phyloP scores from a whole-genome alignment of 2,113 vertebrate species.

The Mesocricetus auratus region DNA sequence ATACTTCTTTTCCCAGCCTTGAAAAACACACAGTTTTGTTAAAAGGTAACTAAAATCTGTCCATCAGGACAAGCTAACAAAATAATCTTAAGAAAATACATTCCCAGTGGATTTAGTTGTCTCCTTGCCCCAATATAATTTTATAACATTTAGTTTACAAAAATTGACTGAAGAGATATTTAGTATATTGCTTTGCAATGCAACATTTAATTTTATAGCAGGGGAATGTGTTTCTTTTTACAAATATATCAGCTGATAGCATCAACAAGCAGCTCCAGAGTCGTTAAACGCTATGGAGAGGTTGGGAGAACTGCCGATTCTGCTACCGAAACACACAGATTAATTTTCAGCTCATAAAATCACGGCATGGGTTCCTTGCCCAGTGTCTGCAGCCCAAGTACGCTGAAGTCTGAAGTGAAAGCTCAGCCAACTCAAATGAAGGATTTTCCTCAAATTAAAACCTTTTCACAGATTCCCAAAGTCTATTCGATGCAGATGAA shows the following conservation, averaged over 20 bases:
- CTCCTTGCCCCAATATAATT: constrained; percentile 67
- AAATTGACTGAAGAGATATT: constrained; percentile 82
- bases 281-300: constrained; percentile 81
- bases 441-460: neutral
- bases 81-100: constrained; percentile 69
- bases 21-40: constrained; percentile 51
- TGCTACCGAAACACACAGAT: constrained; percentile 72
- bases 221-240: constrained; percentile 85
- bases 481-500: neutral
- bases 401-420: constrained; percentile 48
- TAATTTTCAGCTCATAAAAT: constrained; percentile 77
- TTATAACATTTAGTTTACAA: constrained; percentile 83
- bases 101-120: constrained; percentile 74
- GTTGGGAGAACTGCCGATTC: constrained; percentile 59
- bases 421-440: constrained; percentile 8
- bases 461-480: neutral
- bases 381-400: neutral
- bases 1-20: neutral
- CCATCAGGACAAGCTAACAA: constrained; percentile 55
- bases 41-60: constrained; percentile 74
- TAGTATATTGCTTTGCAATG: constrained; percentile 82
- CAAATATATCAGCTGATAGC: constrained; percentile 83
- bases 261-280: constrained; percentile 82
- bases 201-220: constrained; percentile 88
- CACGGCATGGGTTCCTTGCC: constrained; percentile 17